Conservation (phyloP, 2,888 invertebrate species). For the Drosophila hawaiiensis region DNA sequence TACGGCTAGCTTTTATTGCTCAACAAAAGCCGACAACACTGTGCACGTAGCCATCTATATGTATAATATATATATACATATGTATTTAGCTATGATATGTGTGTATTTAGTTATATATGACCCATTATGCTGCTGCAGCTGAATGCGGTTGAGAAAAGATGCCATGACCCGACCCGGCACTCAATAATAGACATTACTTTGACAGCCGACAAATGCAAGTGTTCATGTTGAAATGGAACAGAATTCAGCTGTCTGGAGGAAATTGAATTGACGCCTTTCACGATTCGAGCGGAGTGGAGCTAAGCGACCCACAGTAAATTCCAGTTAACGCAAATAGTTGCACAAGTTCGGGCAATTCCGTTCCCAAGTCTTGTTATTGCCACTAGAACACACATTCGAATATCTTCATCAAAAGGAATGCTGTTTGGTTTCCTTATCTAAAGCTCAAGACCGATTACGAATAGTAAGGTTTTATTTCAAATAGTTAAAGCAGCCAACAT, state of each 20-base stretch:
- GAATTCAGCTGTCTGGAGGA: constrained; percentile 59
- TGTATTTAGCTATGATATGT: constrained; percentile 18
- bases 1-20: background rate
- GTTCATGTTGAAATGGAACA: constrained; percentile 62
- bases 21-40: background rate
- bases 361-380: constrained; percentile 29
- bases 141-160: constrained; percentile 6
- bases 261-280: constrained; percentile 64
- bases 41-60: background rate
- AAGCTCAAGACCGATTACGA: background rate
- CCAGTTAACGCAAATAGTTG: constrained; percentile 17
- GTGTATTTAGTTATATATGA: constrained; percentile 15
- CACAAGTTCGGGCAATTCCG: constrained; percentile 26
- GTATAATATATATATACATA: constrained; percentile 15
- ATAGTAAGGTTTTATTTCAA: constrained; percentile 8
- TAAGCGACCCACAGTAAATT: background rate
- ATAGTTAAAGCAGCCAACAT: constrained; percentile 2
- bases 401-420: constrained; percentile 24
- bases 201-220: constrained; percentile 69
- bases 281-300: constrained; percentile 2
- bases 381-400: constrained; percentile 38
- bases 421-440: constrained; percentile 29
- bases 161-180: constrained; percentile 23
- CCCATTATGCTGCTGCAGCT: constrained; percentile 15
- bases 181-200: constrained; percentile 28